phyloP scores from a whole-genome alignment of 2,888 invertebrate genomes.

The Halictus quadricinctus region DNA sequence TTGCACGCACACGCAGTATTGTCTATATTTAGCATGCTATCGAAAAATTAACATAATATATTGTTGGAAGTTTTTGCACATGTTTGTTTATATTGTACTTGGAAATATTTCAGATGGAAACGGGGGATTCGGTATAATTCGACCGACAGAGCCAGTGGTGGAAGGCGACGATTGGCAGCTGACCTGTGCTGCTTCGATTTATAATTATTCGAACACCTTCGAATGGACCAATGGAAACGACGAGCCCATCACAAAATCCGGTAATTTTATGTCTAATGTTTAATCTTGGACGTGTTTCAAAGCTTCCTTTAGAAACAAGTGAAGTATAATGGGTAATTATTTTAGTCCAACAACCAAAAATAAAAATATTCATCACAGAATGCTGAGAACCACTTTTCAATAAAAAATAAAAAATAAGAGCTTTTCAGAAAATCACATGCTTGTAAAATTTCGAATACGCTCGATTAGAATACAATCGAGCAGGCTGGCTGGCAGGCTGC shows the following conservation, averaged over 20 bases:
- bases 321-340: neutral
- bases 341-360: too few species aligned
- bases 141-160: slow-evolving; percentile 77
- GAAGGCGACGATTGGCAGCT: slow-evolving; percentile 84
- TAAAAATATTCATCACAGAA: too few species aligned
- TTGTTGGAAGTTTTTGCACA: neutral
- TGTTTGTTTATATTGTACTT: neutral
- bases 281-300: too few species aligned
- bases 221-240: slow-evolving; percentile 82
- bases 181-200: slow-evolving; percentile 85
- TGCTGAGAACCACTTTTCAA: too few species aligned
- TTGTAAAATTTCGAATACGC: too few species aligned
- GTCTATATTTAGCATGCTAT: neutral
- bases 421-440: too few species aligned
- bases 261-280: slow-evolving; percentile 49
- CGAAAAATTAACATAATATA: neutral
- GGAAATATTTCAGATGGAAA: slow-evolving; percentile 80
- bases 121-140: slow-evolving; percentile 82
- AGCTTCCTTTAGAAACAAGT: neutral
- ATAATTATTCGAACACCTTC: slow-evolving; percentile 82
- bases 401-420: too few species aligned
- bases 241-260: slow-evolving; percentile 60
- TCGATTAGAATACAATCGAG: too few species aligned
- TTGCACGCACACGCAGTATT: neutral
- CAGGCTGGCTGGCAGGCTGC: too few species aligned